Percentiles rank a stretch among this genome's conserved stretches.
These are phyloP conservation scores for Maconellicoccus hirsutus DNA, from an alignment of 1,140 invertebrate genomes.

Conservation along the genomic window DNA sequence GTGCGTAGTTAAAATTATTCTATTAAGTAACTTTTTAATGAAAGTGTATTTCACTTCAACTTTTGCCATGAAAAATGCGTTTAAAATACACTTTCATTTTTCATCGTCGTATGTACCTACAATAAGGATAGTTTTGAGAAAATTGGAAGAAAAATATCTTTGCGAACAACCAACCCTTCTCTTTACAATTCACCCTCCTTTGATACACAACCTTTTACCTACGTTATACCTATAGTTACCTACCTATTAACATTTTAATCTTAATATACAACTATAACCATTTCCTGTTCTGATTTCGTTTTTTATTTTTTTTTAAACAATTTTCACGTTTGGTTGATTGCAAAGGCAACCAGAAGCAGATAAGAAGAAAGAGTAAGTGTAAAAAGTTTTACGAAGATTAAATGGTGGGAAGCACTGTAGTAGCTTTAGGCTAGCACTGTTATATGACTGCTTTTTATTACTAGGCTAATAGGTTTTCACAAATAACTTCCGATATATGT, in stretches of 20 bases:
- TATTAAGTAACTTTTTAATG: too few relatives aligned
- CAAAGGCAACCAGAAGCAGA: conserved; percentile 29
- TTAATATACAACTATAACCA: conserved; percentile 11
- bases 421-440: conserved; percentile 12
- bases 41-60: too few relatives aligned
- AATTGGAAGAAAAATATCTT: not conserved
- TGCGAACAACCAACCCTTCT: not conserved
- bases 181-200: too few relatives aligned
- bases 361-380: conserved; percentile 31
- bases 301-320: conserved; percentile 24
- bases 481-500: conserved; percentile 19
- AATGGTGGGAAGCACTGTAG: conserved; percentile 6
- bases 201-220: too few relatives aligned
- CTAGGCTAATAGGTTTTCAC: conserved; percentile 24
- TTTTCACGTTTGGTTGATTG: conserved; percentile 24
- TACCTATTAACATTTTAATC: conserved; percentile 23
- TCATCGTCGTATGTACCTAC: too few relatives aligned
- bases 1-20: too few relatives aligned
- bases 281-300: conserved; percentile 12
- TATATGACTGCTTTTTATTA: conserved; percentile 19
- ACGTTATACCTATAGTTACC: too few relatives aligned
- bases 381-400: conserved; percentile 11
- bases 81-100: too few relatives aligned
- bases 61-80: too few relatives aligned
- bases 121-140: too few relatives aligned